These are phyloP conservation scores for Vimba vimba DNA, from an alignment of 2,113 vertebrate species.

Conservation along the genomic window DNA sequence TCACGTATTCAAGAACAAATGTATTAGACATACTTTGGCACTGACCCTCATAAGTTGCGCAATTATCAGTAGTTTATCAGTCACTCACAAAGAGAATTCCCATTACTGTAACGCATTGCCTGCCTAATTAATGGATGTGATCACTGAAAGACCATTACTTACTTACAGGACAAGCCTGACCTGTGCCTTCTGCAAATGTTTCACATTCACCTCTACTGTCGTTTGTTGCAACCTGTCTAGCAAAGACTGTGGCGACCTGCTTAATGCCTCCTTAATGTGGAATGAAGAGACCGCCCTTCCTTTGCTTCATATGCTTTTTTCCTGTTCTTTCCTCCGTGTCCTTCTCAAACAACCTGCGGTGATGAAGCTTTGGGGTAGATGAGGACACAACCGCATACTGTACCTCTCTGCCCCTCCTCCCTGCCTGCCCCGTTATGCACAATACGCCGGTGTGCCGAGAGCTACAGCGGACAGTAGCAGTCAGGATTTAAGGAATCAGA, in stretches of 20 bases:
- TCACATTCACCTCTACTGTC: slow-evolving; percentile 17
- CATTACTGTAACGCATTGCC: neutral
- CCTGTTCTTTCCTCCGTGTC: slow-evolving; percentile 45
- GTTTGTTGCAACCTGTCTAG: slow-evolving; percentile 18
- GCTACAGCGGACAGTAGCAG: slow-evolving; percentile 70
- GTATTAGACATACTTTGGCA: neutral
- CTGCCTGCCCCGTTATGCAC: slow-evolving; percentile 39
- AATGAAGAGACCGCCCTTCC: slow-evolving; percentile 49
- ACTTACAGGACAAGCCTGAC: neutral
- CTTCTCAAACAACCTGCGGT: slow-evolving; percentile 68
- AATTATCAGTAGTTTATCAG: neutral
- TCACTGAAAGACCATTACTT: neutral
- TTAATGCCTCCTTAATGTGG: slow-evolving; percentile 22
- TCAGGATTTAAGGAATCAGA: slow-evolving; percentile 54
- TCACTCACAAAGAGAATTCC: neutral
- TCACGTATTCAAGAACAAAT: neutral
- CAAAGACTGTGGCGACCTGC: neutral
- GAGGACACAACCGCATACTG: slow-evolving; percentile 81
- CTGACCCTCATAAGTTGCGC: neutral
- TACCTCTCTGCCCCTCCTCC: slow-evolving; percentile 51
- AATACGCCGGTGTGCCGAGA: slow-evolving; percentile 64
- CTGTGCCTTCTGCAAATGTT: slow-evolving; percentile 4
- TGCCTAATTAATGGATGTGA: neutral
- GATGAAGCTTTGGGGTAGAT: slow-evolving; percentile 72
- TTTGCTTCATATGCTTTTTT: slow-evolving; percentile 40